Percentiles rank a stretch among this genome's conserved stretches.
These are phyloP conservation scores for Lepidothrix coronata DNA, from an alignment of 2,113 vertebrate species.

Conservation along the genomic window DNA sequence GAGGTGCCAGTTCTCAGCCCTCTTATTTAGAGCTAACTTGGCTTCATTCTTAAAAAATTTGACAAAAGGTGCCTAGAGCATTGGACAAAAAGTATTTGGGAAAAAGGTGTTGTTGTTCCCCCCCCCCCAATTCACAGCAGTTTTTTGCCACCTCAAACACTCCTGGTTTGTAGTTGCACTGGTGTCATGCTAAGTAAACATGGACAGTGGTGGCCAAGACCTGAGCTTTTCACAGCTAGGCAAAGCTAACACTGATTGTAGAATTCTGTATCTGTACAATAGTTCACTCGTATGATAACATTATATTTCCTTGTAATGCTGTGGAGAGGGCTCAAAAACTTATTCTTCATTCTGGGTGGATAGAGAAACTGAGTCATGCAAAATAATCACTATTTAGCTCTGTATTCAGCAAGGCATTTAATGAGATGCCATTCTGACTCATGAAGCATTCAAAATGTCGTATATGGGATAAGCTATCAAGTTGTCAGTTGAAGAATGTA, in stretches of 20 bases:
- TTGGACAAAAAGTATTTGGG: not conserved
- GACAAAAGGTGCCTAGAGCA: not conserved
- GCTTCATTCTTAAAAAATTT: not conserved
- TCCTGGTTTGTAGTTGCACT: not conserved
- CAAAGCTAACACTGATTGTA: not conserved
- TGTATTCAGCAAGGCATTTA: not conserved
- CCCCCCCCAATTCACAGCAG: not conserved
- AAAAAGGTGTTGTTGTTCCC: not conserved
- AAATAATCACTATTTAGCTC: not conserved
- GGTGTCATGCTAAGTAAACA: not conserved
- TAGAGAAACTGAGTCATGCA: conserved; percentile 48
- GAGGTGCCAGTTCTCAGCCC: not conserved
- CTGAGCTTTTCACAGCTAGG: not conserved
- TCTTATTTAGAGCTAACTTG: not conserved
- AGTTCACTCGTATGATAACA: not conserved
- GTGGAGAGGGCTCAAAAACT: not conserved
- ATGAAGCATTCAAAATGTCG: not conserved
- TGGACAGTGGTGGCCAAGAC: not conserved
- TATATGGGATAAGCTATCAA: not conserved
- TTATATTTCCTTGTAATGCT: not conserved
- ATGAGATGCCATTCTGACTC: not conserved
- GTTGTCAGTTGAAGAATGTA: not conserved
- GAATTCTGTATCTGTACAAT: not conserved
- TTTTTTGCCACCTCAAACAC: not conserved
- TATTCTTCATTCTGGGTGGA: not conserved